Percentiles rank a stretch among this genome's conserved stretches.
These are phyloP conservation scores for Astreopora myriophthalma DNA, from an alignment of 64 coral and sea anemone genomes.

Conservation along the genomic window DNA sequence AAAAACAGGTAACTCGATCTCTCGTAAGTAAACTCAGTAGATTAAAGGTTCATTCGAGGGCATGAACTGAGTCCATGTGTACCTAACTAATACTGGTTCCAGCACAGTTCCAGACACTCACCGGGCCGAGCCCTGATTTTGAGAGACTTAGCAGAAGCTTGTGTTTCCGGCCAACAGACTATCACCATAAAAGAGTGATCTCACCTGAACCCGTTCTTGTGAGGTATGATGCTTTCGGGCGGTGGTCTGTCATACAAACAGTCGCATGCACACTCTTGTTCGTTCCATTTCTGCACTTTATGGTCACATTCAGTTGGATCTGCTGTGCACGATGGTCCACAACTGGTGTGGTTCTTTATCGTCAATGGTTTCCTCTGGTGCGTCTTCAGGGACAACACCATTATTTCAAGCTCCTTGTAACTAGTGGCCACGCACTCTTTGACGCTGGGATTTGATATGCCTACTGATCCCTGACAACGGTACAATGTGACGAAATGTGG, in stretches of 20 bases:
- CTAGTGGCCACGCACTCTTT: slow-evolving; percentile 12
- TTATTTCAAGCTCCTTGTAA: background rate
- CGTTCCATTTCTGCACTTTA: slow-evolving; percentile 31
- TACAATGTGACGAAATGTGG: slow-evolving; percentile 61
- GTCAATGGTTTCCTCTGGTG: background rate
- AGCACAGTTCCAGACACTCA: too few relatives aligned
- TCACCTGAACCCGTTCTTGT: slow-evolving; percentile 46
- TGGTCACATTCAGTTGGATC: background rate
- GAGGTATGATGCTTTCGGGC: slow-evolving; percentile 8
- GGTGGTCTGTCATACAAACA: slow-evolving; percentile 5
- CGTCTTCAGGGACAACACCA: background rate
- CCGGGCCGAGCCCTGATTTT: too few relatives aligned
- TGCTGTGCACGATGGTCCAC: slow-evolving; percentile 10
- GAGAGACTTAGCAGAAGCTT: too few relatives aligned
- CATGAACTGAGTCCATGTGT: too few relatives aligned
- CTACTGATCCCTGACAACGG: slow-evolving; percentile 53
- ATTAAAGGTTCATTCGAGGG: too few relatives aligned
- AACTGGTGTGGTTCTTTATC: slow-evolving; percentile 55
- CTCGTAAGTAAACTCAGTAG: too few relatives aligned
- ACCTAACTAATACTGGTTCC: too few relatives aligned
- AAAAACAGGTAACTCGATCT: too few relatives aligned
- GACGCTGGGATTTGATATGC: background rate
- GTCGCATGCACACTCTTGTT: slow-evolving; percentile 9
- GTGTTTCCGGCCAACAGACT: too few relatives aligned
- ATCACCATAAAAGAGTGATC: background rate